Evolutionary conservation across 2,888 invertebrate genomes (phyloP).

Genomic region (Melanargia galathea): DNA sequence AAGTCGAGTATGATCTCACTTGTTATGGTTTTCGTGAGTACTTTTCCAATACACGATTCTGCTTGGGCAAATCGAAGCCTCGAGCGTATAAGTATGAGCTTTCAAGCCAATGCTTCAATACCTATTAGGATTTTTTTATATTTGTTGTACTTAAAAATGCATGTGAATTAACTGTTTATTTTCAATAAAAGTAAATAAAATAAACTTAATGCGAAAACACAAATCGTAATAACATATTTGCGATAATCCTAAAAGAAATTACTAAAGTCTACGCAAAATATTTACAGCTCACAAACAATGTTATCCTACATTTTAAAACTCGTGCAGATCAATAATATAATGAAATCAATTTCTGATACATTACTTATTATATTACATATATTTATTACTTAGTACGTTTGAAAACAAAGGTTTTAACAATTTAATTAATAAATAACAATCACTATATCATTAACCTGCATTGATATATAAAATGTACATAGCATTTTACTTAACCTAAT

Average conservation of each 20-base stretch:
- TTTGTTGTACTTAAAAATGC: constrained; percentile 40
- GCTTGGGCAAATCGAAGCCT: too few relatives aligned
- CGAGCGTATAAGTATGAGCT: too few relatives aligned
- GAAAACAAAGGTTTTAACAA: constrained; percentile 64
- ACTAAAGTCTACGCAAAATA: constrained; percentile 70
- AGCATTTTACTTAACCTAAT: constrained; percentile 58
- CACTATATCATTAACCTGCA: constrained; percentile 75
- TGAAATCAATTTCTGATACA: constrained; percentile 58
- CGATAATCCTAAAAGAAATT: constrained; percentile 69
- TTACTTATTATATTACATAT: constrained; percentile 23
- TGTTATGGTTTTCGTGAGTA: too few relatives aligned
- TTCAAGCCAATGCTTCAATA: too few relatives aligned
- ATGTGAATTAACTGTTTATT: constrained; percentile 71
- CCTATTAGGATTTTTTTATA: too few relatives aligned
- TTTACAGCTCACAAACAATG: constrained; percentile 76
- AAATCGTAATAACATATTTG: constrained; percentile 73
- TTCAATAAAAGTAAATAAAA: constrained; percentile 82
- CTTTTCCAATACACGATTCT: too few relatives aligned
- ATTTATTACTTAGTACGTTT: constrained; percentile 44
- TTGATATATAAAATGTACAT: constrained; percentile 51
- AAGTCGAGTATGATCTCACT: too few relatives aligned
- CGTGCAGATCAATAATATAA: constrained; percentile 72
- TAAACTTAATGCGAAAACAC: constrained; percentile 79
- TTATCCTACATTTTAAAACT: constrained; percentile 59
- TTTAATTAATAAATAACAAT: constrained; percentile 60